Conservation (phyloP, 1,140 invertebrate genomes). For the Drosophila pectinifera region DNA sequence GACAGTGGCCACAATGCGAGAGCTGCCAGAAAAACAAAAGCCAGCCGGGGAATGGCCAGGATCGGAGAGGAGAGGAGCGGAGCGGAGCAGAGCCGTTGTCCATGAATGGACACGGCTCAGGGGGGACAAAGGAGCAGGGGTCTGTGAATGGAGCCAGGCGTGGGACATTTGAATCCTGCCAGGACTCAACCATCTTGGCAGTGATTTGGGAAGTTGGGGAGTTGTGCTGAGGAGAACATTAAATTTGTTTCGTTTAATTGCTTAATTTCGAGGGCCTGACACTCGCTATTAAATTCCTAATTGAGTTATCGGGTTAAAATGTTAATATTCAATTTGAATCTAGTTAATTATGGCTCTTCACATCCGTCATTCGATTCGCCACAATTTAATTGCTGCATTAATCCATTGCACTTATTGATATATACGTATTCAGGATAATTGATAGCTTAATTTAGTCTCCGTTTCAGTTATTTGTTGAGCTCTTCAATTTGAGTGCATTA, state of each 20-base stretch:
- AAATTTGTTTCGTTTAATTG: background rate
- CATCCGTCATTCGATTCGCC: background rate
- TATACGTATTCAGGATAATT: background rate
- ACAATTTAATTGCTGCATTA: constrained; percentile 8
- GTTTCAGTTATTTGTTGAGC: background rate
- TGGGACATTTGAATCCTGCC: constrained; percentile 47
- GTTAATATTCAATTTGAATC: background rate
- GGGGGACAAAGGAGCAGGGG: constrained; percentile 3
- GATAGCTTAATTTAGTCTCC: background rate
- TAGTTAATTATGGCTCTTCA: background rate
- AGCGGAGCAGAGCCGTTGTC: constrained; percentile 26
- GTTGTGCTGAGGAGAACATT: background rate
- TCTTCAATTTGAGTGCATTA: background rate
- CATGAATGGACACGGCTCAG: constrained; percentile 55
- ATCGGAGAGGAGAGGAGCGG: no score
- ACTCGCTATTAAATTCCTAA: no score
- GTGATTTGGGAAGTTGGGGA: constrained; percentile 25
- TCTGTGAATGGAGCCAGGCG: constrained; percentile 52
- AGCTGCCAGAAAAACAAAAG: constrained; percentile 61
- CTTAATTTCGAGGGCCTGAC: background rate
- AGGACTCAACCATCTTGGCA: constrained; percentile 11
- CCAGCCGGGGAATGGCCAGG: constrained; percentile 11
- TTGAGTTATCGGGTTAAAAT: constrained; percentile 2
- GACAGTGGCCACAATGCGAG: constrained; percentile 68
- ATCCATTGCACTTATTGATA: background rate